A percentile compares a stretch with the other conserved stretches of the same genome.
These are phyloP conservation scores for Neodiprion lecontei DNA, from an alignment of 1,140 invertebrate genomes.

Conservation along the genomic window DNA sequence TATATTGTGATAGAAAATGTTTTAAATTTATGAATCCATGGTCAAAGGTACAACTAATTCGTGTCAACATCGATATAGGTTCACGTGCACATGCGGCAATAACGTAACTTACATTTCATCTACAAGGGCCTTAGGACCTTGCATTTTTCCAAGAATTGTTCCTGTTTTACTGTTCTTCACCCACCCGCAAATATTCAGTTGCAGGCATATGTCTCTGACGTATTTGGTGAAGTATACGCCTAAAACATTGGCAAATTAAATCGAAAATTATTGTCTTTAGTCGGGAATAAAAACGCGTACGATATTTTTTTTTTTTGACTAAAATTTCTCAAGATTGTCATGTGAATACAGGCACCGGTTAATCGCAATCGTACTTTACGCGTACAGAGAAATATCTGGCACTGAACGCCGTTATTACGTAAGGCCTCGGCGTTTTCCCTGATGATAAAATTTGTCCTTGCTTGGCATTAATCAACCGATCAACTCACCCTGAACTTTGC, in stretches of 20 bases:
- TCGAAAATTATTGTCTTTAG: conserved; percentile 16
- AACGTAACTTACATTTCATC: conserved; percentile 81
- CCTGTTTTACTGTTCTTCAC: conserved; percentile 88
- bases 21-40: no score
- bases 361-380: no score
- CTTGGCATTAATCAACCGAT: conserved; percentile 1
- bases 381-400: no score
- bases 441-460: not conserved
- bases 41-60: no score
- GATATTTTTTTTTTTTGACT: no score
- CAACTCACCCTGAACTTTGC: conserved; percentile 83
- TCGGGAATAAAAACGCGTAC: not conserved
- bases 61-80: no score
- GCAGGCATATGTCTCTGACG: conserved; percentile 77
- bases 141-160: conserved; percentile 86
- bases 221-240: conserved; percentile 89
- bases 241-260: conserved; percentile 52
- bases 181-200: conserved; percentile 83
- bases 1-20: no score
- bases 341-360: no score
- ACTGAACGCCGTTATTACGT: not conserved
- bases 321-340: no score
- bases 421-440: not conserved
- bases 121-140: conserved; percentile 78
- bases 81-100: no score